These are phyloP conservation scores for Intellagama lesueurii DNA, from an alignment of 2,797 vertebrate genomes.

Conservation along the genomic window DNA sequence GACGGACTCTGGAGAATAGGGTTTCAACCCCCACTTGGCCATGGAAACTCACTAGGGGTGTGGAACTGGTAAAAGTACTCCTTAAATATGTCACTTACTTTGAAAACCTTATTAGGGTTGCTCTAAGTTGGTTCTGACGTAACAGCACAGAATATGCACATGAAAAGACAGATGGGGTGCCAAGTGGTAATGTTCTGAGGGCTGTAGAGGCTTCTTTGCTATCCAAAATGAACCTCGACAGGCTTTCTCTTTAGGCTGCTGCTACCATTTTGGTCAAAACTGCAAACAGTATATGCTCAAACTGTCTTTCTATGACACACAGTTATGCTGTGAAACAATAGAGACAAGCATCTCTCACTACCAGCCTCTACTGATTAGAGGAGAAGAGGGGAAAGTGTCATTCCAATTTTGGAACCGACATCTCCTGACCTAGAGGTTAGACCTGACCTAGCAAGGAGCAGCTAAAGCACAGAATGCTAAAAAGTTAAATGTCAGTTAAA, in stretches of 20 bases:
- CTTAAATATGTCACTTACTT: too few relatives aligned
- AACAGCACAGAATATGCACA: too few relatives aligned
- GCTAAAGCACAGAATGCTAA: conserved; percentile 53
- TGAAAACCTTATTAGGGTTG: too few relatives aligned
- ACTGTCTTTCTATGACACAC: conserved; percentile 38
- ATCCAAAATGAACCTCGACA: background rate
- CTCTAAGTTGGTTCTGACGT: too few relatives aligned
- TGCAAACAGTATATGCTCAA: background rate
- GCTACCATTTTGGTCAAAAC: background rate
- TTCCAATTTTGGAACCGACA: conserved; percentile 39
- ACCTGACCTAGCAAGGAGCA: conserved; percentile 16
- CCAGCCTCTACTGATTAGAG: conserved; percentile 33
- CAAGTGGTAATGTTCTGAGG: too few relatives aligned
- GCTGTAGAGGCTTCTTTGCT: background rate
- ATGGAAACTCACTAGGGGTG: too few relatives aligned
- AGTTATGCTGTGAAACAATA: conserved; percentile 9
- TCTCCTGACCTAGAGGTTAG: background rate
- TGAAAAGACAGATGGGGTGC: background rate
- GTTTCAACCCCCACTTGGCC: too few relatives aligned
- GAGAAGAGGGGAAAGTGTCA: background rate
- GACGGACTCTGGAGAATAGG: too few relatives aligned
- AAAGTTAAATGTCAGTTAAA: conserved; percentile 57
- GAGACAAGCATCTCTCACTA: conserved; percentile 5
- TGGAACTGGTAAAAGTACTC: too few relatives aligned
- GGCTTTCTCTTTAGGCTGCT: background rate